Conservation (phyloP, 2,888 invertebrate species). For the Hypselothyrea guttata region DNA sequence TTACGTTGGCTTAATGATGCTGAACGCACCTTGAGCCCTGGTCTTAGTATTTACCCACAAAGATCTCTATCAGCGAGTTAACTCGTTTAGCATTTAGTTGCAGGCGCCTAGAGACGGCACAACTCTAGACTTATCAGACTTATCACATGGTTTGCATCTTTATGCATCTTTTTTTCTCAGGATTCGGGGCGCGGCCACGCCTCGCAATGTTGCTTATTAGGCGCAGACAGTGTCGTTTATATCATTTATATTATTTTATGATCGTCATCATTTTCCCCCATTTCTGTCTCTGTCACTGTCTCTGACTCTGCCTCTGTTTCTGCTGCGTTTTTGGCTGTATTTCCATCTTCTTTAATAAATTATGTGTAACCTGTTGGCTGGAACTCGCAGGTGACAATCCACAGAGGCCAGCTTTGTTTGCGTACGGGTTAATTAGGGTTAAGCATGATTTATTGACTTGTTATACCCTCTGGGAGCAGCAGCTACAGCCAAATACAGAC, state of each 20-base stretch:
- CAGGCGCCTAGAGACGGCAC: constrained; percentile 71
- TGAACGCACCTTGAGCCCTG: constrained; percentile 67
- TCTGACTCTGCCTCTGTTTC: too few relatives aligned
- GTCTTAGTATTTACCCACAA: constrained; percentile 64
- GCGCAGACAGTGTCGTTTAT: constrained; percentile 76
- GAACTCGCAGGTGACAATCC: constrained; percentile 65
- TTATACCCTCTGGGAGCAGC: constrained; percentile 24
- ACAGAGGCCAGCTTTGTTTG: constrained; percentile 9
- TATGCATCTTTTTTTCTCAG: constrained; percentile 56
- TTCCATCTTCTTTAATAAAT: constrained; percentile 55
- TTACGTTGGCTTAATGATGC: constrained; percentile 64
- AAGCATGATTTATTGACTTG: constrained; percentile 70
- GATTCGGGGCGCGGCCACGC: constrained; percentile 55
- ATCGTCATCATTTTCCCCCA: constrained; percentile 29
- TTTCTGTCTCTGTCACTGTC: constrained; percentile 9
- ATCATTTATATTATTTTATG: constrained; percentile 78
- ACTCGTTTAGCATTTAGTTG: constrained; percentile 80
- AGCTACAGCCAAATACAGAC: constrained; percentile 36
- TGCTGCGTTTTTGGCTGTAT: too few relatives aligned
- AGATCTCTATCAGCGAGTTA: constrained; percentile 80
- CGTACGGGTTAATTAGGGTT: constrained; percentile 70
- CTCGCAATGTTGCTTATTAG: constrained; percentile 61
- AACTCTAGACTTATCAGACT: constrained; percentile 9
- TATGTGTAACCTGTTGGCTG: constrained; percentile 61
- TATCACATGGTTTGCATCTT: constrained; percentile 68